A percentile compares a stretch with the other conserved stretches of the same genome.
These are phyloP conservation scores for Varanus salvator DNA, from an alignment of 2,113 vertebrate genomes.

Conservation along the genomic window DNA sequence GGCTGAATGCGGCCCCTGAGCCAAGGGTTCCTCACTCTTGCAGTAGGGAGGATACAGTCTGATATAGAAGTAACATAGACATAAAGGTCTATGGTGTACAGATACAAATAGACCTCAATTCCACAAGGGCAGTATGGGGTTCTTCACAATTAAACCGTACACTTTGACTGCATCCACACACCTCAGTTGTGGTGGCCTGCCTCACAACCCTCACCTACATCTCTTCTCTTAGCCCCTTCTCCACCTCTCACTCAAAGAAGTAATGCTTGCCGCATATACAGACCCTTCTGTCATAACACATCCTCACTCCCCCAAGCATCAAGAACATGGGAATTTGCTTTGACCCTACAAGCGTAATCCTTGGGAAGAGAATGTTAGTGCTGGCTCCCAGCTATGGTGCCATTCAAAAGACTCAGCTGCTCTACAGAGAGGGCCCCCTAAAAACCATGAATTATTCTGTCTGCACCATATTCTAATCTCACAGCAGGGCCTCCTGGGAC, in stretches of 20 bases:
- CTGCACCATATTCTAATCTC: background rate
- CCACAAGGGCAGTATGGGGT: background rate
- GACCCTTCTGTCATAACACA: background rate
- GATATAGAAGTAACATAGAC: background rate
- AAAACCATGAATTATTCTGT: conserved; percentile 30
- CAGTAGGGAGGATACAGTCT: no score
- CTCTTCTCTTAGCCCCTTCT: background rate
- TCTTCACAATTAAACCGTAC: background rate
- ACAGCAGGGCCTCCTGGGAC: conserved; percentile 36
- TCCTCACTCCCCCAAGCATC: background rate
- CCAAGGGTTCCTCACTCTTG: no score
- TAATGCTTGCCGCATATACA: background rate
- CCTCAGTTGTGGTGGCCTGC: background rate
- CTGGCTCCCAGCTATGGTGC: background rate
- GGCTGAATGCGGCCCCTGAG: no score
- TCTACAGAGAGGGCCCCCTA: background rate
- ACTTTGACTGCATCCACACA: background rate
- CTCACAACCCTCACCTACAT: background rate
- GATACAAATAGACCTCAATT: background rate
- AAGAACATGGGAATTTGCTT: background rate
- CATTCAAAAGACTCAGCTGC: background rate
- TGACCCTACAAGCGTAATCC: background rate
- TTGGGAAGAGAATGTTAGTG: background rate
- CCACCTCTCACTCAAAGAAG: background rate
- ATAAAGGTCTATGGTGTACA: background rate